Base-by-base conservation (phyloP, 2,797 vertebrate species). In the Paedocypris micromegethes region DNA sequence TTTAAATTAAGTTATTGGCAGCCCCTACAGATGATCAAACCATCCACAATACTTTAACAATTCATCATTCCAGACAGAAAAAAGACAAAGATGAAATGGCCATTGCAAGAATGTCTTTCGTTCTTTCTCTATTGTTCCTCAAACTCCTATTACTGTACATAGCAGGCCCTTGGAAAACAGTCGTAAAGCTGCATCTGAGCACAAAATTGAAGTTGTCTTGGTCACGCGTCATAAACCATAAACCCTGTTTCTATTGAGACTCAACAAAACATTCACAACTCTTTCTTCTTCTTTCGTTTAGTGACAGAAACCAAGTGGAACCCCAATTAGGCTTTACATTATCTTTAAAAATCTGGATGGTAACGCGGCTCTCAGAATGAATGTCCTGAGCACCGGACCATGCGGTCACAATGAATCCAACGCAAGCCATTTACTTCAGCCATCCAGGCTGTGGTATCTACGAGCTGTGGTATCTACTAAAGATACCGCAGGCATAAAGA, bases 321-420 rank as follows among this genome's bases (percentile, higher is more conserved):
- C 76, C 75, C 60, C 76, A 70, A 75, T 81, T 77, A 79, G 70
- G 58, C 75, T 58, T 69, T 60, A 6, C 71, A 70, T 79, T 51
- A 72, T 80, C 72, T 72, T 66, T 51, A 45, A 45, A 42, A 77
- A 43, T 73, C 63, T 66, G 53, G 72, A 60, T 66, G 44, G 68
- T 62, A 61, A 68, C 63, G 66, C 46, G 38, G 47, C 55, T 60
- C 66, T 52, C 48, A 64, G 64, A 65, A 73, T 75, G 75, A 73
- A 73, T 78, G 72, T 50, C 2, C 46, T 60, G 53, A 64, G 49
- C 64, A 9, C 45, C 23, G 41, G 58, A 42, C 58, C 71, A 47
- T 74, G 58, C 66, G 40, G 9, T 62, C 49, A 69, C 58, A 69
- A 66, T 45, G 48, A 70, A 59, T 64, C 58, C 2, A 47, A 42